Percentiles rank a stretch among this genome's conserved stretches.
Evolutionary conservation across 92 coral and sea anemone species (phyloP).

Genomic region (Meandrina meandrites): DNA sequence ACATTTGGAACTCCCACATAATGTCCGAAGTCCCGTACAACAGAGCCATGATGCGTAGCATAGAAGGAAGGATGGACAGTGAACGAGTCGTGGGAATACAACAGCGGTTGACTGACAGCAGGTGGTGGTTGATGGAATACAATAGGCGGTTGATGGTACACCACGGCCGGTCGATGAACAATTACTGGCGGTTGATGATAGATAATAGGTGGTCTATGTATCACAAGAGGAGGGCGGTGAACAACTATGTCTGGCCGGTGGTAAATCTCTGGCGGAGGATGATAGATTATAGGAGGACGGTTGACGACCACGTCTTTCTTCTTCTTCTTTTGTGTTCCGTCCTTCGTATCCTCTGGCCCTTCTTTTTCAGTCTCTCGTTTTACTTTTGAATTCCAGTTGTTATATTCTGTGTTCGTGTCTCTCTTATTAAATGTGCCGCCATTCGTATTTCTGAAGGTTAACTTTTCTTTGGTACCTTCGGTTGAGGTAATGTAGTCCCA

Average conservation of each 20-base stretch:
- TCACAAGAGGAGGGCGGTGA: constrained; percentile 98
- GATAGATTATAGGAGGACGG: constrained; percentile 97
- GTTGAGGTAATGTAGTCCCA: constrained; percentile 67
- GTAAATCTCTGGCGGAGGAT: constrained; percentile 98
- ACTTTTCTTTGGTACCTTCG: constrained; percentile 60
- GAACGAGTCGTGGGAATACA: constrained; percentile 97
- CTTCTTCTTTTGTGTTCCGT: constrained; percentile 42
- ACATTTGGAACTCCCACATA: constrained; percentile 94
- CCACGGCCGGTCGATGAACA: constrained; percentile 98
- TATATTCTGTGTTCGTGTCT: constrained; percentile 42
- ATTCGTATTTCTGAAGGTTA: constrained; percentile 55
- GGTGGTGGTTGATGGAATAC: constrained; percentile 99
- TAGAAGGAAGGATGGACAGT: constrained; percentile 95
- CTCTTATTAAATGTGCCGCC: constrained; percentile 51
- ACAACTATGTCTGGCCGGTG: constrained; percentile 99
- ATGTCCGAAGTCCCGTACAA: constrained; percentile 97
- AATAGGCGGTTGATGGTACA: constrained; percentile 98
- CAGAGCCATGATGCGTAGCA: constrained; percentile 96
- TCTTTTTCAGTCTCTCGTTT: constrained; percentile 37
- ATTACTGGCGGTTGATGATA: constrained; percentile 99
- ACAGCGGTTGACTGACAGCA: constrained; percentile 91
- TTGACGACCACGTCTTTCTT: constrained; percentile 97
- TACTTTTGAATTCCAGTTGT: constrained; percentile 23
- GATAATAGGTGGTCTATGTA: constrained; percentile 96
- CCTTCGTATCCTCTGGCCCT: background rate